These are phyloP conservation scores for Heterodera carotae DNA, from an alignment of 1,140 invertebrate species.

Conservation along the genomic window DNA sequence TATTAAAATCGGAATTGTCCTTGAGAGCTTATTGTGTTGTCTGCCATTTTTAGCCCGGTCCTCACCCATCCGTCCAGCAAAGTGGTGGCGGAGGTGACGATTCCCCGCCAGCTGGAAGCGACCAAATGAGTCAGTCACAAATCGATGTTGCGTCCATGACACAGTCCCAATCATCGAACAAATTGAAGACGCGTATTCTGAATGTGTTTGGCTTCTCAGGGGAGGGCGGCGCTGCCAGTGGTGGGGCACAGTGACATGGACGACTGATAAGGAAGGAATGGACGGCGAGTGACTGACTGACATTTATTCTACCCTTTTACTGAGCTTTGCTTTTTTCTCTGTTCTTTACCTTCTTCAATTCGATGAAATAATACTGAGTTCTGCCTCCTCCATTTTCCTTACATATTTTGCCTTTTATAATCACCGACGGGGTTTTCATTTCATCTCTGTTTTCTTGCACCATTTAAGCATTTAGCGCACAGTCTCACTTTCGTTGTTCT, in stretches of 20 bases:
- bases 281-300: background rate
- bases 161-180: conserved; percentile 48
- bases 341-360: background rate
- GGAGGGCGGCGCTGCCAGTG: conserved; percentile 21
- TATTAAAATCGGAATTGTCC: no score
- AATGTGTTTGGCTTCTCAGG: conserved; percentile 42
- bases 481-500: background rate
- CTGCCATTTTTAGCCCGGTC: conserved; percentile 23
- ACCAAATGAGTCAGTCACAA: conserved; percentile 44
- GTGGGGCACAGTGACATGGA: conserved; percentile 11
- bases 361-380: background rate
- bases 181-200: conserved; percentile 44
- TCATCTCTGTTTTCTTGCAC: no score
- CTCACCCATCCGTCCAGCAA: conserved; percentile 25
- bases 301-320: background rate
- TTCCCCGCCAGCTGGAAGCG: conserved; percentile 19
- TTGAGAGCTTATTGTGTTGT: no score
- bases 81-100: conserved; percentile 10
- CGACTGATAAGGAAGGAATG: background rate
- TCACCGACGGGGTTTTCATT: no score
- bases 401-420: background rate
- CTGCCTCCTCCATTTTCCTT: background rate
- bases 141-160: conserved; percentile 44
- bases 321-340: background rate
- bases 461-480: no score